Evolutionary conservation across 2,113 vertebrate genomes (phyloP).

Genomic region (Gymnocephalus cernua): DNA sequence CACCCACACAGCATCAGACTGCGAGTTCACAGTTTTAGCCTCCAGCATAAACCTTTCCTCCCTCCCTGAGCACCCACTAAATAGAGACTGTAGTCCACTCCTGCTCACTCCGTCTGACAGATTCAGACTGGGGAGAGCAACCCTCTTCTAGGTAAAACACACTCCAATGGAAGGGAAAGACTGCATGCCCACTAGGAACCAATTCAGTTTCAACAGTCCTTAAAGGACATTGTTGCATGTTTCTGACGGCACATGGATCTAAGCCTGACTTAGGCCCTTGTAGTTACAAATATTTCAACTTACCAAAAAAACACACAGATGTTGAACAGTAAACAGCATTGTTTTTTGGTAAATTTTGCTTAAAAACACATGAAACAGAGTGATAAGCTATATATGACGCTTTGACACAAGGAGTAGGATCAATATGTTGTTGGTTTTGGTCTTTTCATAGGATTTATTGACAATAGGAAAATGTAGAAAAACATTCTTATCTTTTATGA

Average conservation of each 20-base stretch:
- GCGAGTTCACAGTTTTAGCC: conserved; percentile 38
- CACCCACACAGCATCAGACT: conserved; percentile 1
- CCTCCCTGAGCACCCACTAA: conserved; percentile 11
- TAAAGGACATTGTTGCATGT: background rate
- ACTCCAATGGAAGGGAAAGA: background rate
- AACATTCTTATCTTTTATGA: background rate
- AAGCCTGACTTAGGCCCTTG: background rate
- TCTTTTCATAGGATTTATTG: background rate
- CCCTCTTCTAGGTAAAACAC: conserved; percentile 16
- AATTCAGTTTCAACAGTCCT: conserved; percentile 21
- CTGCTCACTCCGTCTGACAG: conserved; percentile 40
- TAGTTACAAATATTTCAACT: background rate
- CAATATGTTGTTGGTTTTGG: background rate
- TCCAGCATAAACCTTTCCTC: conserved; percentile 29
- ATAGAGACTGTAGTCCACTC: background rate
- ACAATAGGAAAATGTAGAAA: background rate
- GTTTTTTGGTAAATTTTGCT: background rate
- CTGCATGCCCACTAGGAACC: background rate
- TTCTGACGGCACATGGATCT: conserved; percentile 7
- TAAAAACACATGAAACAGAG: background rate
- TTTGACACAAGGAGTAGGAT: background rate
- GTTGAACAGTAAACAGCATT: background rate
- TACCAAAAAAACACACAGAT: background rate
- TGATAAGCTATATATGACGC: background rate
- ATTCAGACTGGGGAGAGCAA: conserved; percentile 25